Evolutionary conservation across 1,140 invertebrate genomes (phyloP).

Genomic region (Colletes latitarsis): DNA sequence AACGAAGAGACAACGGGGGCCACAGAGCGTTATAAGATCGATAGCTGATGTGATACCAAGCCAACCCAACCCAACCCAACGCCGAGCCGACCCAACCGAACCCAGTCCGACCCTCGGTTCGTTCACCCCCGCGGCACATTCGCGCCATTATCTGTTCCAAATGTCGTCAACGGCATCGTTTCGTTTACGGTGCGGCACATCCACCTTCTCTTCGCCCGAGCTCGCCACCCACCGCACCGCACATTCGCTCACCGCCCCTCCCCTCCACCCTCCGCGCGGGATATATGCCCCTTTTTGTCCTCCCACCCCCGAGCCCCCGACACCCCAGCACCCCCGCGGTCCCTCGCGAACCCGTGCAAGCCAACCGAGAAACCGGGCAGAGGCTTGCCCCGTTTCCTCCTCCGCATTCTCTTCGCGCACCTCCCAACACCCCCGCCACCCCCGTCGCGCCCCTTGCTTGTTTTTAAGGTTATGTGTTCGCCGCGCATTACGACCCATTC

Average conservation of each 20-base stretch:
- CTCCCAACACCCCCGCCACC: neutral
- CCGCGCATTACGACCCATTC: conserved; percentile 72
- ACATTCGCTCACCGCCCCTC: neutral
- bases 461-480: conserved; percentile 76
- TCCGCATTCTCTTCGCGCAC: conserved; percentile 24
- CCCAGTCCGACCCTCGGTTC: conserved; percentile 77
- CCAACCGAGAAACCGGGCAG: conserved; percentile 43
- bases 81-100: conserved; percentile 55
- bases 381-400: conserved; percentile 45
- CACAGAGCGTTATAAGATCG: conserved; percentile 77
- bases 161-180: conserved; percentile 80
- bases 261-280: conserved; percentile 11
- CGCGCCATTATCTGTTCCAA: conserved; percentile 81
- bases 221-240: conserved; percentile 29
- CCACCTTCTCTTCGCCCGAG: conserved; percentile 54
- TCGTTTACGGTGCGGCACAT: conserved; percentile 74
- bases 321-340: conserved; percentile 18
- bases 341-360: conserved; percentile 45
- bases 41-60: conserved; percentile 79
- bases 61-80: conserved; percentile 62
- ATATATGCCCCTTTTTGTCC: conserved; percentile 44
- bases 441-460: conserved; percentile 52
- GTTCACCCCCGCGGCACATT: conserved; percentile 80
- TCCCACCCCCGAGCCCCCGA: conserved; percentile 2
- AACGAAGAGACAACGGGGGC: conserved; percentile 67